These are phyloP conservation scores for Heloderma charlesbogerti DNA, from an alignment of 2,113 vertebrate genomes.

Conservation along the genomic window DNA sequence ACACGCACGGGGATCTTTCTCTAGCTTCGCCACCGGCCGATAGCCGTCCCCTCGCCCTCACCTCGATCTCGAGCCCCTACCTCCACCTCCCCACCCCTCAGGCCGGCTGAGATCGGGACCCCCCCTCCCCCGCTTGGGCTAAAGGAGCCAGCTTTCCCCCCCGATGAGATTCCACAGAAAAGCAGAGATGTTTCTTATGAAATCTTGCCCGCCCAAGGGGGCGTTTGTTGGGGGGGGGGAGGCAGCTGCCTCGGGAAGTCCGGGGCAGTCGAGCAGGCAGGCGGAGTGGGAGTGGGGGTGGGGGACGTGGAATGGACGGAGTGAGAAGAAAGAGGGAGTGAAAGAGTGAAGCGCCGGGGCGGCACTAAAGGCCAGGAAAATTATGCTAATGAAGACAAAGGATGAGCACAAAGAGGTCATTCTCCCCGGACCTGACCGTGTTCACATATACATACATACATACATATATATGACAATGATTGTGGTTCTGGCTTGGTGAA, in stretches of 20 bases:
- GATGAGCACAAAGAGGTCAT: slow-evolving; percentile 83
- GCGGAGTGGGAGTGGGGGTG: slow-evolving; percentile 47
- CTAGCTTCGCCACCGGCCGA: slow-evolving; percentile 69
- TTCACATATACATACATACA: too few relatives aligned
- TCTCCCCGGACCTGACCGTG: slow-evolving; percentile 63
- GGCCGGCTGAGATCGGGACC: slow-evolving; percentile 77
- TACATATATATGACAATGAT: not conserved
- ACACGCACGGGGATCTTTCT: slow-evolving; percentile 59
- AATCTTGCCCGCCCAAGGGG: slow-evolving; percentile 81
- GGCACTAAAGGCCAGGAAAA: slow-evolving; percentile 95
- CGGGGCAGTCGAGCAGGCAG: slow-evolving; percentile 56
- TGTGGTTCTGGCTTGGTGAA: not conserved
- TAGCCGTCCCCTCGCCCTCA: slow-evolving; percentile 53
- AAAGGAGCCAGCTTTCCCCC: slow-evolving; percentile 67
- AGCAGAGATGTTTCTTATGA: slow-evolving; percentile 85
- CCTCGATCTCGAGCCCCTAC: slow-evolving; percentile 49
- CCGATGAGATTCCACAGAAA: slow-evolving; percentile 75
- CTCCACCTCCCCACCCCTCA: slow-evolving; percentile 74
- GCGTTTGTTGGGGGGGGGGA: slow-evolving; percentile 67
- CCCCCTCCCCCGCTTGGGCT: slow-evolving; percentile 36
- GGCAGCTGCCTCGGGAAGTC: slow-evolving; percentile 81
- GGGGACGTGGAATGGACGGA: slow-evolving; percentile 8
- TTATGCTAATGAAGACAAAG: slow-evolving; percentile 95
- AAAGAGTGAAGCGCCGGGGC: slow-evolving; percentile 82
- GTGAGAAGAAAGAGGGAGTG: slow-evolving; percentile 80